Evolutionary conservation across 2,113 vertebrate genomes (phyloP), one percentile per base, ranked within the genome.

Genomic region (Rhodinocichla rosea): DNA sequence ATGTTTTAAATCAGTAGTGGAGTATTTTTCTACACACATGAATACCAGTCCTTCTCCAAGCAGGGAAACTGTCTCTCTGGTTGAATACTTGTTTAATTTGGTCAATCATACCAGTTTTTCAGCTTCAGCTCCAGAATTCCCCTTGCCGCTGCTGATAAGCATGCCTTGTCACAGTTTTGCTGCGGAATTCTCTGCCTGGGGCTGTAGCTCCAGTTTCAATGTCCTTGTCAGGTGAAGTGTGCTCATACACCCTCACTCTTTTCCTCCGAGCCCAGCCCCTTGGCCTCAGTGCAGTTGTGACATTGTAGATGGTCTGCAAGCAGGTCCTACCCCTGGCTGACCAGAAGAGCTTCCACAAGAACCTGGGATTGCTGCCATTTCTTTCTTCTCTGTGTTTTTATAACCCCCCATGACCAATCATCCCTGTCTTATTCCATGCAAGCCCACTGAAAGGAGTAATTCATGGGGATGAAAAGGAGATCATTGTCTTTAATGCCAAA

Each of bases 171-270:
- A 76, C 15, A 27, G 37, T 64, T 79, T 49, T 73, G 24, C 44
- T 53, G 16, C 24, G 53, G 28, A 55, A 62, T 76, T 57, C 79
- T 80, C 59, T 69, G 40, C 55, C 45, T 1, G 3, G 32, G 30
- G n/a, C 27, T 57, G 9, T 37, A 68, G 57, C n/a, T 83, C 59
- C 57, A n/a, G 15, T 68, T 73, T 79, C 52, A 68, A 4, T 13
- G 45, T 35, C 84, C 60, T 81, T 70, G 59, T 44, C 76, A 65
- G 1, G 0, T 16, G 0, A 45, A 35, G 15, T 7, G 11, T 22
- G 15, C 15, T 40, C 30, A 16, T 5, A 20, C 28, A 57, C 10
- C 14, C 18, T 57, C 0, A 0, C 28, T 22, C 64, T 15, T 65
- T 40, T 16, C 14, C 42, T 79, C 16, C 56, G 44, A 49, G 57